Evolutionary conservation across 2,113 vertebrate genomes (phyloP).

Genomic region (Plotosus lineatus): DNA sequence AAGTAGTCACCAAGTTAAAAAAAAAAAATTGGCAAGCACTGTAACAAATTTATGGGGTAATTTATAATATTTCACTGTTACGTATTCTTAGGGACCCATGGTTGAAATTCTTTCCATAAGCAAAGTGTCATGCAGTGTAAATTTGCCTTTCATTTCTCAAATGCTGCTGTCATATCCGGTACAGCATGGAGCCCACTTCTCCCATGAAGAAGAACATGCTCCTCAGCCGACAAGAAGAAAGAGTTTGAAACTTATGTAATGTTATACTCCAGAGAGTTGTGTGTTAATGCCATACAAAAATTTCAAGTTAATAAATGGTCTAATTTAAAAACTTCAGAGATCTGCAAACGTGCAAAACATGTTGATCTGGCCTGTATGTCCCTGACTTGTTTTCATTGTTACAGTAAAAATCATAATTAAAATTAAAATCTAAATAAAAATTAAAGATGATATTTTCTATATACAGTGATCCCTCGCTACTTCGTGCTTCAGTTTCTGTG

Average conservation of each 20-base stretch:
- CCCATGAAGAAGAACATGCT: slow-evolving; percentile 51
- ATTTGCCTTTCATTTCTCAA: slow-evolving; percentile 61
- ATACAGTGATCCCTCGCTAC: too few relatives aligned
- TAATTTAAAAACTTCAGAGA: not conserved
- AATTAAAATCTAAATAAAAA: not conserved
- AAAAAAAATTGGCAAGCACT: slow-evolving; percentile 53
- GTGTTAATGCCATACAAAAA: not conserved
- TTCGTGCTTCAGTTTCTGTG: too few relatives aligned
- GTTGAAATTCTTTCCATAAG: slow-evolving; percentile 62
- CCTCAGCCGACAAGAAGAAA: slow-evolving; percentile 12
- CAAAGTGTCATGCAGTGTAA: slow-evolving; percentile 54
- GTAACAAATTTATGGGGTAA: slow-evolving; percentile 56
- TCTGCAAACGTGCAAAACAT: not conserved
- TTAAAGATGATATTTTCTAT: not conserved
- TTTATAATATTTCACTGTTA: slow-evolving; percentile 71
- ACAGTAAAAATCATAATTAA: too few relatives aligned
- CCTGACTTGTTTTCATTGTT: not conserved
- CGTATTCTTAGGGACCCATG: slow-evolving; percentile 59
- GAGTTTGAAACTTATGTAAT: not conserved
- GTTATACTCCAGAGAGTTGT: not conserved
- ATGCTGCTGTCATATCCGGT: slow-evolving; percentile 48
- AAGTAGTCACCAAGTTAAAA: slow-evolving; percentile 50
- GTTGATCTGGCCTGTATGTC: not conserved
- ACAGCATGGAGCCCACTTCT: slow-evolving; percentile 50
- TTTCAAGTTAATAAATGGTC: slow-evolving; percentile 5